Evolutionary conservation across 1,140 invertebrate genomes (phyloP).

Genomic region (Halotydeus destructor): DNA sequence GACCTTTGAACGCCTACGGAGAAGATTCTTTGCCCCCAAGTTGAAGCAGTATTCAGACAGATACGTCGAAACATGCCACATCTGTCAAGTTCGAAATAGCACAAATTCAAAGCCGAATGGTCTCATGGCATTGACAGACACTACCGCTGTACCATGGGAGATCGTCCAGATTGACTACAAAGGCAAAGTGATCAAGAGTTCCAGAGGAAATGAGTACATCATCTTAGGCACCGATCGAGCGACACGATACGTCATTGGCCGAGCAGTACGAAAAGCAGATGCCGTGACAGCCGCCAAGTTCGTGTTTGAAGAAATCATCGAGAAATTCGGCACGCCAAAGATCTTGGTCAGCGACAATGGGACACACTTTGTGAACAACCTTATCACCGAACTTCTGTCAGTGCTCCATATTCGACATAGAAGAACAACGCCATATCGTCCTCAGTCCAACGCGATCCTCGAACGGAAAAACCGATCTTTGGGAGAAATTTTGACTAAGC

Average conservation of each 20-base stretch:
- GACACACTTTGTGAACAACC: not conserved
- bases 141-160: conserved; percentile 14
- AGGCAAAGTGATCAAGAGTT: conserved; percentile 17
- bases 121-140: conserved; percentile 9
- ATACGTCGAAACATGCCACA: conserved; percentile 14
- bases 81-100: conserved; percentile 15
- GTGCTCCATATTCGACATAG: not conserved
- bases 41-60: conserved; percentile 9
- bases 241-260: conserved; percentile 20
- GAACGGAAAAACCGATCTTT: conserved; percentile 5
- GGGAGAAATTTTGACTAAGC: conserved; percentile 5
- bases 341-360: not conserved
- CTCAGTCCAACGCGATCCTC: conserved; percentile 1
- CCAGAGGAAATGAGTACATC: conserved; percentile 19
- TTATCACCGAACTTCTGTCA: conserved; percentile 1
- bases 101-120: conserved; percentile 4
- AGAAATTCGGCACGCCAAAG: not conserved
- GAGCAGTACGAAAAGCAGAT: not conserved
- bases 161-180: conserved; percentile 21
- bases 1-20: conserved; percentile 13
- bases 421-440: not conserved
- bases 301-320: not conserved
- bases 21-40: conserved; percentile 16
- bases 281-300: not conserved
- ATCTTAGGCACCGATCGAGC: conserved; percentile 19